Evolutionary conservation across 2,797 vertebrate species (phyloP), one percentile per base, ranked within the genome.

Genomic region (Enteromius fasciolatus): DNA sequence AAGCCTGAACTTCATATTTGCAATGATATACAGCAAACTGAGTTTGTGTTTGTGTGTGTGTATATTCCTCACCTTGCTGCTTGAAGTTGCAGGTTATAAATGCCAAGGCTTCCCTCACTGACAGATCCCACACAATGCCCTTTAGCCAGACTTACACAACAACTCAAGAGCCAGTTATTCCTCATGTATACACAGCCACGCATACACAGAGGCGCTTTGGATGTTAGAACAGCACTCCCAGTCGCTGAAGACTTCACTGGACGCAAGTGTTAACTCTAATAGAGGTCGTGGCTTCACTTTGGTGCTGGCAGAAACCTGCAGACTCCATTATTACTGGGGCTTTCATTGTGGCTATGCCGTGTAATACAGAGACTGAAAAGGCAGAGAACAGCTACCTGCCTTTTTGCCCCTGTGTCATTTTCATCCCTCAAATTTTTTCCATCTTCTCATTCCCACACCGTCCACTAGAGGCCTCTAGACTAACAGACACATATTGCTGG

Each of bases 261-360:
- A 11, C 2, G 9, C 44, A 44, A 72, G 50, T 8, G 50, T 76
- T 66, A 67, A 67, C 57, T 73, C 59, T 84, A 89, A 69, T 86
- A 84, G 82, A 69, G 52, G 70, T 84, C 64, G 64, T 18, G 87
- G 81, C 87, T 87, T 84, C 88, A 28, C 74, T 74, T 48, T 76
- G 64, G 59, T 44, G 41, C 64, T 70, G 90, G 82, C 66, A 82
- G 88, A 91, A 89, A 87, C 86, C 18, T 18, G 75, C 17, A 80
- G 92, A 91, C 28, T 94, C 90, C 33, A 89, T 93, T 94, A 92
- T 90, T 76, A 84, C 85, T 84, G 90, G 90, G 90, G 89, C 92
- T 93, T 89, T 90, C 91, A 93, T 91, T 91, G 91, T 83, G 90
- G 78, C 90, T 54, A 82, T 76, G 87, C 82, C 73, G 85, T 75